These are phyloP conservation scores for Argya squamiceps DNA, from an alignment of 2,797 vertebrate genomes.

Conservation along the genomic window DNA sequence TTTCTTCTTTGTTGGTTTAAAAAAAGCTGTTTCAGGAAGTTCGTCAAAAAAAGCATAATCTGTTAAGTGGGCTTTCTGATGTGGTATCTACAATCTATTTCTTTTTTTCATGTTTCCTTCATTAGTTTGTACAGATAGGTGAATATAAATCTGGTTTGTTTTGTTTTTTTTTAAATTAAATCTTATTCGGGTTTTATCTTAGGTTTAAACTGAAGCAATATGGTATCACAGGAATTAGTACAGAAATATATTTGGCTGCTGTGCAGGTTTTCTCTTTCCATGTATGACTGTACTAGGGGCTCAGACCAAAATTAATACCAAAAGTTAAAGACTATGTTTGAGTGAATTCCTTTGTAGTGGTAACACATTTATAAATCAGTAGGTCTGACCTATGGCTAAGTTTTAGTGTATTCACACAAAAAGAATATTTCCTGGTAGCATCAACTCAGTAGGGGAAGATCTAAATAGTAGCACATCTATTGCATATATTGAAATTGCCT, in stretches of 20 bases:
- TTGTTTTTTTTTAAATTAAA: not conserved
- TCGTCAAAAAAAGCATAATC: not conserved
- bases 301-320: not conserved
- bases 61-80: conserved; percentile 22
- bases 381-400: not conserved
- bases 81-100: not conserved
- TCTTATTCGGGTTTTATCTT: not conserved
- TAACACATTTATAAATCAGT: not conserved
- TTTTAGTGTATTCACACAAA: not conserved
- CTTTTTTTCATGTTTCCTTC: not conserved
- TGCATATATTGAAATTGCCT: not conserved
- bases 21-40: not conserved
- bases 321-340: not conserved
- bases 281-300: too few species aligned
- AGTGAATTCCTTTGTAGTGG: not conserved
- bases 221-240: not conserved
- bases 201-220: not conserved
- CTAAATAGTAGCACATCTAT: not conserved
- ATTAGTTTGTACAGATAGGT: not conserved
- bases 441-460: not conserved
- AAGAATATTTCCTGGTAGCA: not conserved
- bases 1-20: not conserved
- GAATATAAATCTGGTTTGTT: not conserved
- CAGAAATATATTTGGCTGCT: not conserved
- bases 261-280: not conserved